phyloP scores from a whole-genome alignment of 2,797 vertebrate genomes.

The Vultur gryphus region DNA sequence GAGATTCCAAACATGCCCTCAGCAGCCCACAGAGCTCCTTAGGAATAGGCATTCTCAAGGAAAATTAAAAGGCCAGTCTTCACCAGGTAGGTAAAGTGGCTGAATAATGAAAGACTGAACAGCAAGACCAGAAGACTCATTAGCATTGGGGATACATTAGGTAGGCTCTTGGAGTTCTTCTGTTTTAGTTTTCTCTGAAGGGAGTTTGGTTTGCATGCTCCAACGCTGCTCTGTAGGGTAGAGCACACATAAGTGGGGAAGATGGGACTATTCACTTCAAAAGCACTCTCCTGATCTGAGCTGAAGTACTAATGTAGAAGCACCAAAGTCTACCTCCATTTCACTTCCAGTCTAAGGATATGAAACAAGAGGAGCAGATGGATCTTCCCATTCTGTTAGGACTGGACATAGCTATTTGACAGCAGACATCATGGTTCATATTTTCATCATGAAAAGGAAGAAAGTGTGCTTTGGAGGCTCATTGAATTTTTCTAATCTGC shows the following conservation, averaged over 20 bases:
- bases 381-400: background rate
- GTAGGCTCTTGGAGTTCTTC: background rate
- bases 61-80: background rate
- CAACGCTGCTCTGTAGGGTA: background rate
- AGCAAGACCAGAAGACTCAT: background rate
- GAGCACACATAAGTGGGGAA: accelerated
- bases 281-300: background rate
- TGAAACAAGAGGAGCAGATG: background rate
- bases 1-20: background rate
- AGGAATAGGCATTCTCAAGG: background rate
- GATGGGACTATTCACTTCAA: background rate
- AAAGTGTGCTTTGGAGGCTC: background rate
- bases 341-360: background rate
- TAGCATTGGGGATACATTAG: background rate
- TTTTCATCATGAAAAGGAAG: background rate
- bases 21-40: background rate
- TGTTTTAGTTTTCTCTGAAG: background rate
- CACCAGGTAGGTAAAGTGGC: background rate
- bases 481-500: background rate
- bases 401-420: background rate
- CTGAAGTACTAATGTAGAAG: background rate
- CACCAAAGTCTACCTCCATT: background rate
- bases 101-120: background rate
- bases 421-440: background rate
- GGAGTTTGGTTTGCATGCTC: background rate